Evolutionary conservation across 2,113 vertebrate species (phyloP), one percentile per base, ranked within the genome.

Genomic region (Propithecus coquereli): DNA sequence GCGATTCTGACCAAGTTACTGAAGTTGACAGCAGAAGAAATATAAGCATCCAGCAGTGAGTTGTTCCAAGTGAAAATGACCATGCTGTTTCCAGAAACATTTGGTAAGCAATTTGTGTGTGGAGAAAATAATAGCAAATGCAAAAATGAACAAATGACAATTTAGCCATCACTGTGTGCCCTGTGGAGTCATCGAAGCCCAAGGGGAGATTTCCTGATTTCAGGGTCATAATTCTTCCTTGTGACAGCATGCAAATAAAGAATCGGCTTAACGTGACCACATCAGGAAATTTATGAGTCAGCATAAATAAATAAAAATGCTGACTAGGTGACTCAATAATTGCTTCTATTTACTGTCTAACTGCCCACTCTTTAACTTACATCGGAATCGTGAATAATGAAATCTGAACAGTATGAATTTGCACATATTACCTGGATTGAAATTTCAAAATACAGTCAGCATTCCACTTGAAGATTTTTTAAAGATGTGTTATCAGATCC

Each of bases 301-400:
- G 50, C 52, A 95, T 93, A 82, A 95, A 90, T 86, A 97, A 95
- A 90, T 81, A 74, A 96, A 94, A 97, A 50, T 87, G 84, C 76
- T 88, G 54, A 93, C 25, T 23, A 95, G 85, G 47, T 92, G 22
- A 88, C 37, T 83, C 93, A 96, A 52, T 88, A 94, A 92, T 95
- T 93, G 52, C 68, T 96, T 96, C 71, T 83, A 61, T 93, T 97
- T 97, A 61, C 32, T 68, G 8, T 84, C 91, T 93, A 87, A 87
- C 22, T 54, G 25, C n/a, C 52, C 85, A 50, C 25, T 94, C 61
- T 94, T 80, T 63, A 95, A 91, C 50, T 96, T 80, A 70, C 54
- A 37, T 23, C 8, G 76, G 66, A 90, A 79, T 57, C 27, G 40
- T 87, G 93, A 97, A 84, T 89, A 96, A 93, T 86, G 13, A 90